A percentile compares a stretch with the other conserved stretches of the same genome.
Evolutionary conservation across 2,113 vertebrate species (phyloP).

Genomic region (Sturnus vulgaris): DNA sequence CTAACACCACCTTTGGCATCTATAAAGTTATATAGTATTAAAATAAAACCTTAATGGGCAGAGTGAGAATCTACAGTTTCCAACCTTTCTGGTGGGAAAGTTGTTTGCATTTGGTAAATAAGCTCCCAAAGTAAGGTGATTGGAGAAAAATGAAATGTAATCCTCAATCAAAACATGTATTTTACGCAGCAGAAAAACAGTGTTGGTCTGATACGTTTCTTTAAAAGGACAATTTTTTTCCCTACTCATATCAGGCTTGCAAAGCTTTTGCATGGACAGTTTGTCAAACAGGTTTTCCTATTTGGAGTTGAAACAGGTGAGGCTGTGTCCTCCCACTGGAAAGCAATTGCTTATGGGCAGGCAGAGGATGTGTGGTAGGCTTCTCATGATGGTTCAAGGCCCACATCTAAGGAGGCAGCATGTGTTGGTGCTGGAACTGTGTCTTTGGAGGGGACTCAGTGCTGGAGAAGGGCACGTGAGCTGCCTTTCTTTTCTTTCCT

Average conservation of each 20-base stretch:
- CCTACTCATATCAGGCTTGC: neutral
- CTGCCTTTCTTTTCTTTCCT: neutral
- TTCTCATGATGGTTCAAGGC: fast-evolving
- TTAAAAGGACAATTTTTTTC: neutral
- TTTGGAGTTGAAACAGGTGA: fast-evolving
- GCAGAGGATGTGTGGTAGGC: neutral
- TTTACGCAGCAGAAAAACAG: neutral
- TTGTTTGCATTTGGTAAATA: constrained; percentile 30
- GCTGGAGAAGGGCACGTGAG: neutral
- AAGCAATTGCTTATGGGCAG: fast-evolving
- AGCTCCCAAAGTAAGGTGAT: constrained; percentile 20
- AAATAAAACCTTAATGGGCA: constrained; percentile 62
- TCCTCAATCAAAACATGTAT: constrained; percentile 2
- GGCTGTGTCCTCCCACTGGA: neutral
- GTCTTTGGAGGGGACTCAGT: neutral
- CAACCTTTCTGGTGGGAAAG: constrained; percentile 56
- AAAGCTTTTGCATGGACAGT: neutral
- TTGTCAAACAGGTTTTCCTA: neutral
- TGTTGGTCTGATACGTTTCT: neutral
- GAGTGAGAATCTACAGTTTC: constrained; percentile 56
- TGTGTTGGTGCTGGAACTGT: fast-evolving
- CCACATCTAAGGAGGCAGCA: fast-evolving
- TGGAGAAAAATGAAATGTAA: constrained; percentile 30
- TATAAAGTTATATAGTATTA: constrained; percentile 17
- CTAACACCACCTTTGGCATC: constrained; percentile 45